Conservation (phyloP, 2,888 invertebrate species). For the Corbicula japonica region DNA sequence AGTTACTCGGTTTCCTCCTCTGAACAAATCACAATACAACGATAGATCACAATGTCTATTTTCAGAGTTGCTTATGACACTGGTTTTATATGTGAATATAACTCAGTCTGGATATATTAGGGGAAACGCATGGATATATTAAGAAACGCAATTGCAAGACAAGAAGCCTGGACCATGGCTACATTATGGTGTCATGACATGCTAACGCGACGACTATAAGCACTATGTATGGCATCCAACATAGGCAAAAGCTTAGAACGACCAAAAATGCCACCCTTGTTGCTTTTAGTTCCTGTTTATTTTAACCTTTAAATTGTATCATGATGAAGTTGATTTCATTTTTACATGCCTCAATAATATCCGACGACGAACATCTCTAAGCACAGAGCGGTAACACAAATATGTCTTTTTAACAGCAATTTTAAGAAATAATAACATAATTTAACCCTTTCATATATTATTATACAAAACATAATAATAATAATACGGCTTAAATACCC, state of each 20-base stretch:
- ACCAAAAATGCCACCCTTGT: constrained; percentile 56
- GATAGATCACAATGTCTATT: neutral
- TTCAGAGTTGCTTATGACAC: neutral
- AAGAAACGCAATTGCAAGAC: constrained; percentile 56
- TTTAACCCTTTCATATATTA: too few relatives aligned
- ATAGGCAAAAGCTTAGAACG: constrained; percentile 55
- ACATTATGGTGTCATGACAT: constrained; percentile 31
- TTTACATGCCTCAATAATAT: constrained; percentile 16
- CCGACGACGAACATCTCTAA: constrained; percentile 50
- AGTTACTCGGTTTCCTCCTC: constrained; percentile 15
- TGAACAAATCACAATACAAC: neutral
- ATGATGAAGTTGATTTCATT: constrained; percentile 1
- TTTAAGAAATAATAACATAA: constrained; percentile 44
- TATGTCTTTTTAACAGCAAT: constrained; percentile 40
- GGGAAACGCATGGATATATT: too few relatives aligned
- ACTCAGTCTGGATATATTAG: constrained; percentile 57
- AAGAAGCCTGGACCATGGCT: constrained; percentile 52
- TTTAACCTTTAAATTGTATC: constrained; percentile 22
- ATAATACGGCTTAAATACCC: constrained; percentile 54
- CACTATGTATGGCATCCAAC: constrained; percentile 61
- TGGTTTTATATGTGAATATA: constrained; percentile 53
- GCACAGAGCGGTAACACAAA: constrained; percentile 46
- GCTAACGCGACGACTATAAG: constrained; percentile 50
- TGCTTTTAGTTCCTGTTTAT: constrained; percentile 51
- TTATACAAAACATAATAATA: too few relatives aligned